These are phyloP conservation scores for Montipora cactus DNA, from an alignment of 64 coral and sea anemone genomes.

Conservation along the genomic window DNA sequence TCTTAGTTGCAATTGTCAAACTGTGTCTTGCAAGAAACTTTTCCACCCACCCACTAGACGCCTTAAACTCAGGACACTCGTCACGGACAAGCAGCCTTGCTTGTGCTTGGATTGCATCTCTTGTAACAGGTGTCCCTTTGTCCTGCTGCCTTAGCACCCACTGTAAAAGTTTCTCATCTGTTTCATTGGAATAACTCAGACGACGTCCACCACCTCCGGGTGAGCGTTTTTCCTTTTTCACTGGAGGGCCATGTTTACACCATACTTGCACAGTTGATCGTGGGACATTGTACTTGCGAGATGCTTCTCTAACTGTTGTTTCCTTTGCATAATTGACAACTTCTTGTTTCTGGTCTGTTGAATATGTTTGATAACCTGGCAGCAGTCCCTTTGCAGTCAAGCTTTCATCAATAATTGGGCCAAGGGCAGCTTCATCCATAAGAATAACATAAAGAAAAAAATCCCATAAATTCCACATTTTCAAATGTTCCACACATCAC, in stretches of 20 bases:
- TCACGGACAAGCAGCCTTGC: constrained; percentile 80
- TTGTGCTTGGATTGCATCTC: constrained; percentile 92
- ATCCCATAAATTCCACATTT: neutral
- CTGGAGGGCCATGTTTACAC: constrained; percentile 78
- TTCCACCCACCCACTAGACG: constrained; percentile 99
- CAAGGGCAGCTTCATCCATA: neutral
- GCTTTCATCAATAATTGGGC: constrained; percentile 56
- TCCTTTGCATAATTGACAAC: constrained; percentile 94
- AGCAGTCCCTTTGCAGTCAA: constrained; percentile 72
- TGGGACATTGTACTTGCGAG: constrained; percentile 90
- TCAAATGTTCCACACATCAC: too few species aligned
- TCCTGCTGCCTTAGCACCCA: constrained; percentile 92
- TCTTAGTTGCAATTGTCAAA: constrained; percentile 85
- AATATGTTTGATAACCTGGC: constrained; percentile 86
- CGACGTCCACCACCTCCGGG: constrained; percentile 85
- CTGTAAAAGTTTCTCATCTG: constrained; percentile 91
- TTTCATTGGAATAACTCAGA: constrained; percentile 95
- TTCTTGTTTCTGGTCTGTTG: constrained; percentile 89
- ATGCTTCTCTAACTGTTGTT: constrained; percentile 89
- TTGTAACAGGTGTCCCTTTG: constrained; percentile 95
- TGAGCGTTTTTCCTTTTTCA: constrained; percentile 80
- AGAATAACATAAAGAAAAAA: neutral
- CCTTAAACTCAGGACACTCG: constrained; percentile 98
- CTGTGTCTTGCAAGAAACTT: constrained; percentile 94
- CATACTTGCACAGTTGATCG: constrained; percentile 92